Base-by-base conservation (phyloP, 2,797 vertebrate species). In the Pteronotus mesoamericanus region DNA sequence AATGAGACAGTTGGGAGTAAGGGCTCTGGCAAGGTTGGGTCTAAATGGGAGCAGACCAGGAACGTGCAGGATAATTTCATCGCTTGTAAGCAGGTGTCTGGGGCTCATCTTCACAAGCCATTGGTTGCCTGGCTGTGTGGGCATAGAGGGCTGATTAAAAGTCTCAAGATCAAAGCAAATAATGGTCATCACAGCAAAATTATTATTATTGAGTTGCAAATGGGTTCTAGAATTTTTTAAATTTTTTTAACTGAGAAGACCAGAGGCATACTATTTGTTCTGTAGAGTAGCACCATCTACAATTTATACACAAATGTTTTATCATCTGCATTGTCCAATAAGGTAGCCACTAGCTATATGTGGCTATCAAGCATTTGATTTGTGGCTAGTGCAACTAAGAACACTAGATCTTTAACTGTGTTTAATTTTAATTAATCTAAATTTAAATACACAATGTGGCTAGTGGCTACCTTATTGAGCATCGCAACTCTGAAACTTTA, bases 381-480 rank as follows among this genome's bases (percentile, higher is more conserved):
- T 64, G 61, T 64, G 61, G 32, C 91, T 53, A 42, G 6, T 82
- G 10, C 22, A 64, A 29, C 2, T 48, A 29, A 92, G 42, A 22
- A 89, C 32, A 9, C 32, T 42, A 24, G 46, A 39, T 77, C 21
- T 37, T 89, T 61, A 74, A 42, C 4, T 64, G 24, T 24, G 46
- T 82, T 80, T 91, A 57, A 89, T 78, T 94, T 61, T 61, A 83
- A 57, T 71, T 55, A 59, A 82, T 84, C 34, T 92, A 95, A 93
- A 53, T 78, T 80, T 85, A 64, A 64, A 85, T 42, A 51, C 44
- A 55, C 34, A 75, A 24, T 44, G 90, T 90, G 51, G 12, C 7
- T 46, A 29, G 26, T 71, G 51, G 4, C 22, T 80, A 9, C 24
- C 32, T 6, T 75, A 32, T 22, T 59, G 21, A 48, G 92, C 11